Evolutionary conservation across 2,797 vertebrate genomes (phyloP).

Genomic region (Halcyon chelicuti): DNA sequence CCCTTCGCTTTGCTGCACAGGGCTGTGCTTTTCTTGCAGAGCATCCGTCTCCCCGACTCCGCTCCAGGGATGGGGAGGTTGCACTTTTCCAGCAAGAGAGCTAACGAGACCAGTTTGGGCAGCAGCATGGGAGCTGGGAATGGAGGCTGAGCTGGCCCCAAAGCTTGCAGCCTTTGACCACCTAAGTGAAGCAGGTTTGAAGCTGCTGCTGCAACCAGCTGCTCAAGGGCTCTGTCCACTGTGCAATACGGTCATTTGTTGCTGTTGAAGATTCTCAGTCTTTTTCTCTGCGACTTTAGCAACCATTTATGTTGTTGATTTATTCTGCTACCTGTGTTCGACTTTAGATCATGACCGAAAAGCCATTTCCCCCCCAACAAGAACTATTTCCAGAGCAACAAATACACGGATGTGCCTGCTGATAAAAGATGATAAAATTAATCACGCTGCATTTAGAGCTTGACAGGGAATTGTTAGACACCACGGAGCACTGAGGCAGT

Average conservation of each 20-base stretch:
- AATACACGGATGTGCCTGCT: accelerated
- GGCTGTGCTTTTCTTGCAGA: background rate
- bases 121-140: background rate
- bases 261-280: background rate
- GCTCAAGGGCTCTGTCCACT: background rate
- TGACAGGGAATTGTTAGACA: no score
- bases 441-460: background rate
- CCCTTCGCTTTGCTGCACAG: background rate
- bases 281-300: background rate
- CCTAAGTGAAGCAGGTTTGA: background rate
- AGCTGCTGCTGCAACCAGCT: background rate
- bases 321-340: background rate
- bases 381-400: background rate
- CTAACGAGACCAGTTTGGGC: background rate
- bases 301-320: background rate
- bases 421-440: background rate
- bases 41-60: background rate
- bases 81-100: background rate
- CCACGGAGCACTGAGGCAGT: background rate
- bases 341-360: background rate
- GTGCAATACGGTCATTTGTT: accelerated
- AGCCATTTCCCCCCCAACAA: accelerated
- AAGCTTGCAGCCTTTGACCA: background rate
- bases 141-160: background rate
- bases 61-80: background rate